Base-by-base conservation (phyloP, 2,797 vertebrate genomes). In the Crocodylus rhombifer region DNA sequence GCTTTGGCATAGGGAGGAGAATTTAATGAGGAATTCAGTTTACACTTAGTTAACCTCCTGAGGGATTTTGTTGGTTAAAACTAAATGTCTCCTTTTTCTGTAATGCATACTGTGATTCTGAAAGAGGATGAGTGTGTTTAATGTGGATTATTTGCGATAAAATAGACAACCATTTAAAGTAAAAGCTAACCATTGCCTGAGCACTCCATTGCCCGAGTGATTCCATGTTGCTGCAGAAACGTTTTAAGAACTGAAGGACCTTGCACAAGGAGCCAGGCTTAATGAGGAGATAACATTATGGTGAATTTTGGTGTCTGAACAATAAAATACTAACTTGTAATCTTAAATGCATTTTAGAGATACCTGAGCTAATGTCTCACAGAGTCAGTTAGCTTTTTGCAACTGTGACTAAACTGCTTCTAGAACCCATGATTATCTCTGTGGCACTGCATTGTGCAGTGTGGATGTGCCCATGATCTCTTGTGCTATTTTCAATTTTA, bases 11-110 rank as follows among this genome's bases (percentile, higher is more conserved):
- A 77, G 75, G 42, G 81, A 90, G 89, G 84, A 84, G 81, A 97
- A 96, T 96, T 92, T 90, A 93, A 86, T 23, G 3, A 94, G 89
- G 89, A 95, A 95, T 94, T 97, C 73, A 28, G 88, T 97, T 97
- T 97, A 91, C 21, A 57, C 94, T 97, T 71, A 63, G 82, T 93
- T 95, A 82, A 91, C 82, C 76, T 95, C 76, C 5, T 86, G 82
- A 94, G 82, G 87, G 87, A 91, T 91, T 88, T 81, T 82, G 58
- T 87, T 84, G 81, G 91, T 85, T 94, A 75, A 90, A 94, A 77
- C 58, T 75, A 86, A 95, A 77, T 78, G 81, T 89, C 90, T 73
- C 30, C 2, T 82, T 87, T 83, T 69, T 14, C 30, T 65, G 61
- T 36, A 85, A 90, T 65, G 3, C 84, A 93, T 83, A 74, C 71